Conservation (phyloP, 2,113 vertebrate genomes). For the Corythornis vintsioides region DNA sequence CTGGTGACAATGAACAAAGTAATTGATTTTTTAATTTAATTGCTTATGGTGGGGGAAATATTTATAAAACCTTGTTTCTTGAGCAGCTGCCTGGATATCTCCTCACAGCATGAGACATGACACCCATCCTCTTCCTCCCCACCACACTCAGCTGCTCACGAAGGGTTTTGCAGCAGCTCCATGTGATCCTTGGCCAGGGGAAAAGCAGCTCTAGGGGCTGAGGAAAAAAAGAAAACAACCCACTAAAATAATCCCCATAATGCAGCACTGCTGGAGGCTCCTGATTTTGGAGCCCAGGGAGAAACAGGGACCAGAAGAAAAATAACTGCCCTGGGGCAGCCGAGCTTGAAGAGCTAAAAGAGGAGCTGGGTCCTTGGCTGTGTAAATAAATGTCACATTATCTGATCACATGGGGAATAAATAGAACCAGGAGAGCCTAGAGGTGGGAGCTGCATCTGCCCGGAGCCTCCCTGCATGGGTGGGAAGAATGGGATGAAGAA, state of each 20-base stretch:
- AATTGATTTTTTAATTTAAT: neutral
- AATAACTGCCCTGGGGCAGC: neutral
- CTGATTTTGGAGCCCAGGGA: neutral
- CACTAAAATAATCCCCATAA: no score
- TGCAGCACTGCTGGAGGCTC: neutral
- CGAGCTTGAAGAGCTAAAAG: accelerated
- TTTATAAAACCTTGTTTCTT: accelerated
- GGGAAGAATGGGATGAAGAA: neutral
- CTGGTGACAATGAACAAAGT: neutral
- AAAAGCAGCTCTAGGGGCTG: neutral
- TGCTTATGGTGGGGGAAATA: no score
- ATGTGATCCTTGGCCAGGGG: accelerated
- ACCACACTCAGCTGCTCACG: neutral
- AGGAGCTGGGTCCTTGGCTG: neutral
- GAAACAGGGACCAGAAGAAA: neutral
- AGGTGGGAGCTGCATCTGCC: accelerated
- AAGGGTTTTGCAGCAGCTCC: neutral
- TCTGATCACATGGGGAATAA: neutral
- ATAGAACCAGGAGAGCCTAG: accelerated
- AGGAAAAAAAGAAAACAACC: neutral
- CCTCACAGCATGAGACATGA: accelerated
- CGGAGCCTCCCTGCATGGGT: accelerated
- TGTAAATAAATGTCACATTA: neutral
- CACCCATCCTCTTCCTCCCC: neutral
- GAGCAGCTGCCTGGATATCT: neutral